Percentiles rank a stretch among this genome's conserved stretches.
phyloP scores from a whole-genome alignment of 1,140 invertebrate species.

The Drosophila sproati region DNA sequence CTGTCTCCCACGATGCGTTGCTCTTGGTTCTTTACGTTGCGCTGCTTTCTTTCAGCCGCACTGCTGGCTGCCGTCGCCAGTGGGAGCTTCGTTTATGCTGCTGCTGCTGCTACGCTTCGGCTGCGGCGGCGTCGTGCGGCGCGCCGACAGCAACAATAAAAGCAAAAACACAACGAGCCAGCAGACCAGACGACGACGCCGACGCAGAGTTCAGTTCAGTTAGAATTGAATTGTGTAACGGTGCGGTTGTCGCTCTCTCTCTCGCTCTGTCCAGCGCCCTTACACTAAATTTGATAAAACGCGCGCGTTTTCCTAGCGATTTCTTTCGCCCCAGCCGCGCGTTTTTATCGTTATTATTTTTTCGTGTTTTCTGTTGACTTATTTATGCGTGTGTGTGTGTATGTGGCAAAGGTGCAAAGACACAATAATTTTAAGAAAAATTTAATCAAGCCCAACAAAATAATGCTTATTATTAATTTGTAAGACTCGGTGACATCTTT shows the following conservation, averaged over 20 bases:
- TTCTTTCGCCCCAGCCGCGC: constrained; percentile 17
- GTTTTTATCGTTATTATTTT: constrained; percentile 20
- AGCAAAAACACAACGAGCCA: constrained; percentile 23
- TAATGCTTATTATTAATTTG: constrained; percentile 15
- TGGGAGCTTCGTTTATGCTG: constrained; percentile 62
- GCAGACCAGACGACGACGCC: constrained; percentile 46
- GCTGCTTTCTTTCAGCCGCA: constrained; percentile 56
- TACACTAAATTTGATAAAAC: constrained; percentile 31
- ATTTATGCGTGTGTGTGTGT: not conserved
- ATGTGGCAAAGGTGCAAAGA: constrained; percentile 35
- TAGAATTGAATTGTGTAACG: constrained; percentile 72
- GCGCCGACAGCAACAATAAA: constrained; percentile 21
- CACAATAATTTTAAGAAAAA: constrained; percentile 41
- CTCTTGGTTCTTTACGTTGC: constrained; percentile 14
- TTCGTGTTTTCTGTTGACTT: constrained; percentile 24
- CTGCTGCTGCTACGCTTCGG: constrained; percentile 60
- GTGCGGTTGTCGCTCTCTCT: constrained; percentile 60
- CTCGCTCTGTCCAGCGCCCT: constrained; percentile 35
- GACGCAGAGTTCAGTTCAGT: constrained; percentile 78
- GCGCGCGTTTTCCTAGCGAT: constrained; percentile 55
- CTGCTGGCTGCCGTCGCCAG: not conserved
- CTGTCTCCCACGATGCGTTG: constrained; percentile 41
- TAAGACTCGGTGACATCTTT: constrained; percentile 39
- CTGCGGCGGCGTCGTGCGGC: constrained; percentile 41
- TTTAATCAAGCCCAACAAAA: constrained; percentile 26